Evolutionary conservation across 2,797 vertebrate species (phyloP).

Genomic region (Danio kyathit): DNA sequence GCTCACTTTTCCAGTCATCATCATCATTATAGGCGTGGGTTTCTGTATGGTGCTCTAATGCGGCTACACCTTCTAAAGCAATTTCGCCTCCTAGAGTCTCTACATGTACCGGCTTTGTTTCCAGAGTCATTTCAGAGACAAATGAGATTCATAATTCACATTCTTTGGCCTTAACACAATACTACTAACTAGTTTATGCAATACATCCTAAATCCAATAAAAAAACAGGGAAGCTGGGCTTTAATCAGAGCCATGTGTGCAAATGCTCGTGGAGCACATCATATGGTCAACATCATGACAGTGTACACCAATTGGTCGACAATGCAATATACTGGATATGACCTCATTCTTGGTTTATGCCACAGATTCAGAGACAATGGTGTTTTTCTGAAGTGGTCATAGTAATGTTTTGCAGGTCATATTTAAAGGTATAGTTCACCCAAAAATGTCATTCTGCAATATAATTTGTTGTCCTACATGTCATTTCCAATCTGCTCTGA

Average conservation of each 20-base stretch:
- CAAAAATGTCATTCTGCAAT: neutral
- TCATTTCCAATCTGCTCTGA: neutral
- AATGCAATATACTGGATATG: neutral
- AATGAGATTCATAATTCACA: slow-evolving; percentile 61
- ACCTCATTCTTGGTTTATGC: neutral
- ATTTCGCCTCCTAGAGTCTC: slow-evolving; percentile 43
- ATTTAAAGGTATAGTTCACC: neutral
- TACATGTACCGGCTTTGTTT: slow-evolving; percentile 11
- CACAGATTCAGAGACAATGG: neutral
- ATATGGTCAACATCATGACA: slow-evolving; percentile 19
- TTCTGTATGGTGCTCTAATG: slow-evolving; percentile 40
- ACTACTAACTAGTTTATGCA: slow-evolving; percentile 62
- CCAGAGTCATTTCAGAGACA: slow-evolving; percentile 48
- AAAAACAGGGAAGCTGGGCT: slow-evolving; percentile 55
- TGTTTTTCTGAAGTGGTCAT: neutral
- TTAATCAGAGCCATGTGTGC: slow-evolving; percentile 61
- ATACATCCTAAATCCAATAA: slow-evolving; percentile 62
- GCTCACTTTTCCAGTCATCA: slow-evolving; percentile 42
- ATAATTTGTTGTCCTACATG: no score
- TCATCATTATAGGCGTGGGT: slow-evolving; percentile 13
- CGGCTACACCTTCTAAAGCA: slow-evolving; percentile 45
- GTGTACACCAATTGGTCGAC: slow-evolving; percentile 2
- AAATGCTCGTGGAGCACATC: slow-evolving; percentile 32
- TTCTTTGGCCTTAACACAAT: slow-evolving; percentile 60
- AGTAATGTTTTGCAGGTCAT: neutral